A percentile compares a stretch with the other conserved stretches of the same genome.
Conservation (phyloP, 2,797 vertebrate genomes). For the Sorex maritimensis region DNA sequence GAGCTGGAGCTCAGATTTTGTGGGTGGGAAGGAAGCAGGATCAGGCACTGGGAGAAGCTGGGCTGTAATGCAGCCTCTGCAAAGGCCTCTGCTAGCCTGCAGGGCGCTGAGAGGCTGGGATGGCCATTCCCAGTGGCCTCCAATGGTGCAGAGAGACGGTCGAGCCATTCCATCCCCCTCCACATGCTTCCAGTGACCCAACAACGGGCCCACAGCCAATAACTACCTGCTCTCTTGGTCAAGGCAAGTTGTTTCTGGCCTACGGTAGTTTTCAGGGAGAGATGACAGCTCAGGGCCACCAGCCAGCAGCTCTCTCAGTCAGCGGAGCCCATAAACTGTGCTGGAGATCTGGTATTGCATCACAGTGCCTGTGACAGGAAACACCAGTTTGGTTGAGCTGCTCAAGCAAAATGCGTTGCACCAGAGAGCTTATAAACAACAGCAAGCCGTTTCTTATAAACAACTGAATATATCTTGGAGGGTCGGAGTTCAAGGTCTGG, state of each 20-base stretch:
- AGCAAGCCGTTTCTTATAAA: not conserved
- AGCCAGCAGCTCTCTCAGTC: slow-evolving; percentile 8
- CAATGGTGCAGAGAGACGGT: not conserved
- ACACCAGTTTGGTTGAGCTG: not conserved
- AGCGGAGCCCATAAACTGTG: not conserved
- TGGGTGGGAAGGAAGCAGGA: not conserved
- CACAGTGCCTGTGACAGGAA: not conserved
- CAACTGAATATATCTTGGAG: not conserved
- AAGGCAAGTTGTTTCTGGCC: not conserved
- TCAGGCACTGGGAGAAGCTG: not conserved
- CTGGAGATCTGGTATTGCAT: slow-evolving; percentile 2
- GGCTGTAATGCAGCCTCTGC: not conserved
- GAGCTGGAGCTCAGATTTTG: not conserved
- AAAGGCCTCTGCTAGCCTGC: not conserved
- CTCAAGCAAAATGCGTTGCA: not conserved
- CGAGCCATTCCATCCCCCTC: not conserved
- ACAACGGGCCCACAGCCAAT: not conserved
- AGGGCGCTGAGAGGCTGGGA: not conserved
- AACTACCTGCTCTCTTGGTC: not conserved
- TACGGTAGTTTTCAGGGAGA: slow-evolving; percentile 36
- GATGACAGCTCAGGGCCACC: not conserved
- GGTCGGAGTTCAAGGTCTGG: not conserved
- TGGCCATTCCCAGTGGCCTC: not conserved
- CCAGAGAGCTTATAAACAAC: not conserved
- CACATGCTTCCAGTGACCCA: not conserved